Base-by-base conservation (phyloP, 2,113 vertebrate genomes). In the Poecilia latipinna region DNA sequence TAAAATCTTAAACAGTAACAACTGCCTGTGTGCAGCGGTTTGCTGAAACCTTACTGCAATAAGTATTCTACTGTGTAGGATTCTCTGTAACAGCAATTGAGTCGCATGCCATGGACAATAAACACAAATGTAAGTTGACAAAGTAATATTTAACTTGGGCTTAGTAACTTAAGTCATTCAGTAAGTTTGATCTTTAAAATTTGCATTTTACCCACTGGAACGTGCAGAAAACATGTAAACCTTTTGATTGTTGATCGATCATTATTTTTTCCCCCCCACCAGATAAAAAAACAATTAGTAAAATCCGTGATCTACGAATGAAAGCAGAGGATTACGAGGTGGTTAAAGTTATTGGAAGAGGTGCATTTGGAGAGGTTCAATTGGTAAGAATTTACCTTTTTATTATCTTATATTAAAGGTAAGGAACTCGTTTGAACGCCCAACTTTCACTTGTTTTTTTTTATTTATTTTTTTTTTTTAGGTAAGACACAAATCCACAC, bases 241-340 rank as follows among this genome's bases (percentile, higher is more conserved):
- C 44, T 17, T 19, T n/a, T 72, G 26, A 72, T 33, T 64, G 1
- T 66, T 65, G 79, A 67, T 78, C 3, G 72, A 12, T 65, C 1
- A 78, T 90, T 88, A 19, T 61, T 28, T 1, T 60, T 72, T 72
- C 35, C 44, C 28, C 57, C 37, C 39, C 77, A 64, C 13, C 90
- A 99, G 98, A 99, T 94, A 98, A 99, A 93, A 96, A 99, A 80
- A 98, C 97, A 26, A 96, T 99, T 92, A 96, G 96, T 95, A 99
- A 99, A 94, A 96, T 98, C 64, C 96, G 97, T 86, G 96, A 98
- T 90, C 95, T 99, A 85, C 97, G 98, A 33, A 99, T 99, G 98
- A 99, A 98, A 95, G 97, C 97, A 35, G 97, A 95, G 89, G 98
- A 99, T 90, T 99, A 99, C 90, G 97, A 99, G 91, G 97, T 99